phyloP scores from a whole-genome alignment of 1,140 invertebrate genomes.

The Ceratosolen solmsi region DNA sequence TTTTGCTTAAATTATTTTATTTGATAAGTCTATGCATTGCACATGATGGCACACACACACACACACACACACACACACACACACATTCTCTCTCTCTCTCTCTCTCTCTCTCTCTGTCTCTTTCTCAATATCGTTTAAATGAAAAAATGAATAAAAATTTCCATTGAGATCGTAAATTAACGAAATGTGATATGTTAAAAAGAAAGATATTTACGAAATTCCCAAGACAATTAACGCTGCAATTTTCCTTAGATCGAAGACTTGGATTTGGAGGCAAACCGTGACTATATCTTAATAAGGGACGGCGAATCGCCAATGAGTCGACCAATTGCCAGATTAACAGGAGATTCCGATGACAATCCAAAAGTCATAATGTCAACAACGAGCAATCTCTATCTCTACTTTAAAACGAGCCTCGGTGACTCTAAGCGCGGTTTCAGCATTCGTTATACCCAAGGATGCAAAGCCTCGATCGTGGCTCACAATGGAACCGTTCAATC shows the following conservation, averaged over 20 bases:
- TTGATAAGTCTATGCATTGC: no score
- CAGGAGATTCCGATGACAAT: constrained; percentile 85
- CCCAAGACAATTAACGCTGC: no score
- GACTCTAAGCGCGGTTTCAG: constrained; percentile 93
- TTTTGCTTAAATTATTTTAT: no score
- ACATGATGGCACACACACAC: no score
- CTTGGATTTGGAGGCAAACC: constrained; percentile 87
- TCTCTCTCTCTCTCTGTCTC: no score
- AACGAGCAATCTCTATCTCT: constrained; percentile 90
- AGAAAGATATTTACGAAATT: no score
- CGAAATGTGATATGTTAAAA: no score
- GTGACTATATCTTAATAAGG: constrained; percentile 91
- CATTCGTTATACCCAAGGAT: constrained; percentile 91
- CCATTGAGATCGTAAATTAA: neutral
- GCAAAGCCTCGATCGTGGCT: constrained; percentile 85
- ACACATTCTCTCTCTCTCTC: no score
- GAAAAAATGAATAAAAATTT: neutral
- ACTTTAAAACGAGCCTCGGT: constrained; percentile 92
- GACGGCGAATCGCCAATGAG: constrained; percentile 91
- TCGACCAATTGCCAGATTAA: constrained; percentile 85
- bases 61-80: no score
- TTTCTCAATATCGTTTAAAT: constrained; percentile 1
- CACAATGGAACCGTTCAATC: constrained; percentile 89
- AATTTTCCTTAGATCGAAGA: constrained; percentile 81
- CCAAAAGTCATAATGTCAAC: constrained; percentile 92